Percentiles rank a stretch among this genome's conserved stretches.
Evolutionary conservation across 2,888 invertebrate species (phyloP).

Genomic region (Nebria salina): DNA sequence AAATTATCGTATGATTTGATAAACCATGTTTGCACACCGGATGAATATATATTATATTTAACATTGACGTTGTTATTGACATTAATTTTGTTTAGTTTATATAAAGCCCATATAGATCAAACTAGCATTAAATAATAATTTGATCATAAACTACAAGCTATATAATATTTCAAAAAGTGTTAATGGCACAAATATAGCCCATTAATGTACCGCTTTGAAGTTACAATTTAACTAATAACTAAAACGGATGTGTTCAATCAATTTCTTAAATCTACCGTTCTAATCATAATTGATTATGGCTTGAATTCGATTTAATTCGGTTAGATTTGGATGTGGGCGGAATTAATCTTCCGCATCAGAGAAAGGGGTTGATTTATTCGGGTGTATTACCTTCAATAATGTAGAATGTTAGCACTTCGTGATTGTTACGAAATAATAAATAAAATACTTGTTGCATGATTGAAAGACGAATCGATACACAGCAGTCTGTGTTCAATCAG

Average conservation of each 20-base stretch:
- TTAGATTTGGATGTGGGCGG: constrained; percentile 13
- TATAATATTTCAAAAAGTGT: neutral
- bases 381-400: constrained; percentile 30
- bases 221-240: neutral
- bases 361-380: constrained; percentile 21
- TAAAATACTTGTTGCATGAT: constrained; percentile 38
- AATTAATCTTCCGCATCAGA: neutral
- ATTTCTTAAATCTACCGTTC: constrained; percentile 22
- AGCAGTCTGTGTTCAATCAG: neutral
- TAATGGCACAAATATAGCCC: neutral
- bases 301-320: constrained; percentile 4
- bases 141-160: neutral
- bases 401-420: constrained; percentile 19
- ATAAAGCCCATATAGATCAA: neutral
- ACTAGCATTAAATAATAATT: neutral
- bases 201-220: neutral
- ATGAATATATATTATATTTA: neutral
- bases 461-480: neutral
- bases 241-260: constrained; percentile 28
- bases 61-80: neutral
- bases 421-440: constrained; percentile 30
- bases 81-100: neutral
- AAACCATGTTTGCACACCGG: neutral
- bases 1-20: neutral
- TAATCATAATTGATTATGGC: neutral